Conservation (phyloP, 2,113 vertebrate species). For the Oreochromis tanganicae region DNA sequence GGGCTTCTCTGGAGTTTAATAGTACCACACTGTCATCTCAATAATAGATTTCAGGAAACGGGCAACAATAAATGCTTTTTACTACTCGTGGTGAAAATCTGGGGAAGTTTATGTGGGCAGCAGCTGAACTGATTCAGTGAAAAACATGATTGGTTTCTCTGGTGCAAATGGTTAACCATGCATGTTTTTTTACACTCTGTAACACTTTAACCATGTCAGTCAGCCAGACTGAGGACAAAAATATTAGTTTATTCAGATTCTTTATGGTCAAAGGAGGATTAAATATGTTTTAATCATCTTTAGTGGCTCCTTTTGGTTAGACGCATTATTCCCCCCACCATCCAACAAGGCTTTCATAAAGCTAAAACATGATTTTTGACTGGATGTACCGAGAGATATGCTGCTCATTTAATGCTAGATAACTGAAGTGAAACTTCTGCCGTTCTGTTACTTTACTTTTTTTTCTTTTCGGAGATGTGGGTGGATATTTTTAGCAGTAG, state of each 20-base stretch:
- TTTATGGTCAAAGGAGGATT: neutral
- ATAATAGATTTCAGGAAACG: neutral
- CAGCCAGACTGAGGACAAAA: neutral
- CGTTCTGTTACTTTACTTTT: neutral
- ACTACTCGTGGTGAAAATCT: neutral
- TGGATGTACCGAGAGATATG: neutral
- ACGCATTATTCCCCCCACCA: neutral
- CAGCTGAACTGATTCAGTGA: neutral
- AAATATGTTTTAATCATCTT: neutral
- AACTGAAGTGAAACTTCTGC: slow-evolving; percentile 25
- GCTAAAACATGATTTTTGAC: neutral
- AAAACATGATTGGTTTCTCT: slow-evolving; percentile 1
- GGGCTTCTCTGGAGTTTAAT: neutral
- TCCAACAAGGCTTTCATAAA: neutral
- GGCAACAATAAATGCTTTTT: neutral
- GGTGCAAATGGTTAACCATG: neutral
- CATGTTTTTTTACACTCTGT: neutral
- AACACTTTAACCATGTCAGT: neutral
- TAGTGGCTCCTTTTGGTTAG: neutral
- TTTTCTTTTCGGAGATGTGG: neutral
- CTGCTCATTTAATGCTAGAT: slow-evolving; percentile 1
- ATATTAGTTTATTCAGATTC: neutral
- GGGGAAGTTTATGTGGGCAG: neutral
- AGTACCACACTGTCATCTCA: neutral
- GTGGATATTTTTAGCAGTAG: slow-evolving; percentile 41